Evolutionary conservation across 2,113 vertebrate species (phyloP).

Genomic region (Zingel zingel): DNA sequence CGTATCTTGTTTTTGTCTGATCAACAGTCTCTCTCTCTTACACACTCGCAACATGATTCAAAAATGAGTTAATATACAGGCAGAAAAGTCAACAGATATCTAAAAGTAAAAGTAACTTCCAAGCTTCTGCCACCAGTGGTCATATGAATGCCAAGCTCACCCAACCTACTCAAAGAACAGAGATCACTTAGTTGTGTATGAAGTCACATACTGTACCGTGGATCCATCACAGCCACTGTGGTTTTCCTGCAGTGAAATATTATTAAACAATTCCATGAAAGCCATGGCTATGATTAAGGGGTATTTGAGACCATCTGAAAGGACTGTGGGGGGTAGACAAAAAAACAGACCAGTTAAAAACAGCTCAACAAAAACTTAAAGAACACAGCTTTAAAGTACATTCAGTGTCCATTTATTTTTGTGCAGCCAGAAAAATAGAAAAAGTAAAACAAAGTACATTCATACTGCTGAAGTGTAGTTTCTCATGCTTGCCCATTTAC

Average conservation of each 20-base stretch:
- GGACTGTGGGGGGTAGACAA: neutral
- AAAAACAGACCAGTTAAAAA: neutral
- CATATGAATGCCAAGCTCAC: neutral
- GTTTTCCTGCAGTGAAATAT: too few species aligned
- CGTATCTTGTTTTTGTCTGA: too few species aligned
- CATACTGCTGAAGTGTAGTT: slow-evolving; percentile 81
- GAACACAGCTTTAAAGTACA: slow-evolving; percentile 58
- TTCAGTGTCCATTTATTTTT: slow-evolving; percentile 83
- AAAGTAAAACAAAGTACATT: slow-evolving; percentile 79
- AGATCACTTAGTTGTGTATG: neutral
- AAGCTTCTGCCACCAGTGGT: neutral
- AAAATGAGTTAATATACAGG: neutral
- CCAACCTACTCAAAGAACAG: neutral
- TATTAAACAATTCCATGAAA: too few species aligned
- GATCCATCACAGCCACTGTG: neutral
- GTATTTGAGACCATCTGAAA: neutral
- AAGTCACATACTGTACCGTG: neutral
- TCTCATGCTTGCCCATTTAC: slow-evolving; percentile 82
- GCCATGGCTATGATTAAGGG: neutral
- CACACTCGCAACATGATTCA: neutral
- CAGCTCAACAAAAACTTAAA: slow-evolving; percentile 7
- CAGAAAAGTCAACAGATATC: neutral
- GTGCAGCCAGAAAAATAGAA: slow-evolving; percentile 78
- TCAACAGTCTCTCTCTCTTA: too few species aligned
- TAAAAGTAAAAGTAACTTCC: neutral